Base-by-base conservation (phyloP, 2,888 invertebrate species). In the Thera obeliscata region DNA sequence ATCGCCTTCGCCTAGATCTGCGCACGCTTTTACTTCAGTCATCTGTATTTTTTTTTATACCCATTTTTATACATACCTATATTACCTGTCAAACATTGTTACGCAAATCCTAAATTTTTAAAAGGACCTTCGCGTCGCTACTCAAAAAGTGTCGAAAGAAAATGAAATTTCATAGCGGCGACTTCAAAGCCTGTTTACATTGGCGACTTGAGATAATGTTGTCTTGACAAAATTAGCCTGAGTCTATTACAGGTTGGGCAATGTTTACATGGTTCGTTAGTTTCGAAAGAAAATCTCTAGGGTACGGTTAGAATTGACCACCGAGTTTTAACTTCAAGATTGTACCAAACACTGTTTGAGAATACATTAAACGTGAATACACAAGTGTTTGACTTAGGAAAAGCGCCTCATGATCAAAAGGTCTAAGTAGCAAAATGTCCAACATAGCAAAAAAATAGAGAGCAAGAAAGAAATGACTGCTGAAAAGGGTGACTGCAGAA, bases 141-240 rank as follows among this genome's bases (percentile, higher is more conserved):
- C 64, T 52, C 56, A 52, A 66, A 67, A 73, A 60, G 67, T 69
- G 67, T 65, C 67, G 71, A 76, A 76, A 74, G 74, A 74, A 84
- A 85, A 86, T 85, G 84, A 88, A 89, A 87, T 83, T 82, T 83
- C 81, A 81, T 78, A 81, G 80, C 87, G 85, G 89, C 81, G 74
- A 81, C 82, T 81, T 87, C 90, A 90, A 91, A 91, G 89, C 75
- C 62, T 87, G 87, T 88, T 87, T 85, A 80, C 82, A 76, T 80
- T 82, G 82, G 81, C 76, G 78, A 83, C 82, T 80, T 67, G 78
- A 88, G 86, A 90, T 90, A 85, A 84, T 88, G 89, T 87, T 87
- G 88, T 88, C 88, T 91, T 87, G 88, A 87, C 84, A 84, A 89
- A 91, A 91, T 90, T 89, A 87, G 87, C 88, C 82, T 78, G 68